Evolutionary conservation across 2,888 invertebrate species (phyloP), one percentile per base, ranked within the genome.

Genomic region (Aspidiotus destructor): DNA sequence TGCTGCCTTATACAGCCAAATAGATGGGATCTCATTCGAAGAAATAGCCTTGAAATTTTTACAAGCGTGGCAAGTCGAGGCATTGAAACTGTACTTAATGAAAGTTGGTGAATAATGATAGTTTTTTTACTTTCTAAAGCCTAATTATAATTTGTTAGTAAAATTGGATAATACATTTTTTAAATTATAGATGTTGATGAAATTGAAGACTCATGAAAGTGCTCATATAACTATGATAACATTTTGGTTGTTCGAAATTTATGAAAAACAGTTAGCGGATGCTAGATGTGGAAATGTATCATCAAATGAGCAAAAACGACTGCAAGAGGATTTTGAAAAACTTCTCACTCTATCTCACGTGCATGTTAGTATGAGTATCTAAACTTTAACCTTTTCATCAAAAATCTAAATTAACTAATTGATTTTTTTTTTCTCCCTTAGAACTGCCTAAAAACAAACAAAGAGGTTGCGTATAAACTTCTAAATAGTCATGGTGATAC

Each of bases 401-500:
- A 40, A 2, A 17, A 40, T 58, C 13, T 10, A 13, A 17, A 58
- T 48, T 3, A 11, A 67, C 5, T 54, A 11, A 17, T 68, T 44
- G 17, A 28, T 9, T 15, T 8, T 13, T 62, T 15, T 42, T 16
- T 60, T 13, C 69, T n/a, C 64, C 73, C 74, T 41, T 71, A 83
- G 74, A 87, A 88, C 72, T 92, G 92, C 76, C 85, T 94, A 72
- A 85, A 84, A 70, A 85, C 86, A 70, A 89, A 96, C 74, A 87
- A 89, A 73, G 83, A 85, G 1, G 88, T 89, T 0, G 86, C 98
- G 62, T 95, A 95, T 75, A 88, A 92, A 73, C 77, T 99, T 70
- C 90, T 98, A 81, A 86, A 92, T 0, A 92, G 92, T 71, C 97
- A 99, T 75, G 97, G 96, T 0, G 96, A 98, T 77, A 88, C 91